Evolutionary conservation across 2,113 vertebrate species (phyloP).

Genomic region (Melospiza melodia): DNA sequence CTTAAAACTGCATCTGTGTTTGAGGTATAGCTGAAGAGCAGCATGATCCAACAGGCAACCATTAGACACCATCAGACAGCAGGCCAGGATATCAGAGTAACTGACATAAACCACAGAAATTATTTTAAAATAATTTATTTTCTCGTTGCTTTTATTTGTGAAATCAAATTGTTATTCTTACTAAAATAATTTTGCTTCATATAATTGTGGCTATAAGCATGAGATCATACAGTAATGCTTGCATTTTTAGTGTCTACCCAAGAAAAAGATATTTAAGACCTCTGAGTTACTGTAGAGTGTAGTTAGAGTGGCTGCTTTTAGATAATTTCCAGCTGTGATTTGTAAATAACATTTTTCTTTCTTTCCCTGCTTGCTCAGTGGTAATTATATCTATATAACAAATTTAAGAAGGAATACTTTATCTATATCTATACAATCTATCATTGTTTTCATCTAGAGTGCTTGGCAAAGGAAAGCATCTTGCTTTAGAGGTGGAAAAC

Average conservation of each 20-base stretch:
- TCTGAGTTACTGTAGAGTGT: not conserved
- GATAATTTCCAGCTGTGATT: constrained; percentile 48
- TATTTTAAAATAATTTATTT: not conserved
- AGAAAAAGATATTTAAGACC: not conserved
- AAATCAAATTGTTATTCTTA: not conserved
- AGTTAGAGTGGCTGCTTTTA: not conserved
- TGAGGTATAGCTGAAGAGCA: not conserved
- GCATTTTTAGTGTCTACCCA: not conserved
- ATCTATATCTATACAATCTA: not conserved
- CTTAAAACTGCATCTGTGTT: not conserved
- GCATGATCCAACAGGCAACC: not conserved
- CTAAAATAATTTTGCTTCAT: not conserved
- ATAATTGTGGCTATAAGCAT: not conserved
- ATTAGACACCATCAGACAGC: not conserved
- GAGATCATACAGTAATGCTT: not conserved
- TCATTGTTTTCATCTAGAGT: not conserved
- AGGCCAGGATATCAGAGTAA: not conserved
- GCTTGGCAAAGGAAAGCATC: not conserved
- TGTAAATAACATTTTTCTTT: constrained; percentile 34
- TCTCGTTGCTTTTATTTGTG: not conserved
- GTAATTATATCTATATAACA: constrained; percentile 23
- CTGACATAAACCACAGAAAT: not conserved
- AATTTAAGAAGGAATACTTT: not conserved
- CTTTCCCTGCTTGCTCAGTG: not conserved
- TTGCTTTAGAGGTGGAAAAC: not conserved